Percentiles rank a stretch among this genome's conserved stretches.
Conservation (phyloP, 2,113 vertebrate species). For the Chelonoidis abingdonii region DNA sequence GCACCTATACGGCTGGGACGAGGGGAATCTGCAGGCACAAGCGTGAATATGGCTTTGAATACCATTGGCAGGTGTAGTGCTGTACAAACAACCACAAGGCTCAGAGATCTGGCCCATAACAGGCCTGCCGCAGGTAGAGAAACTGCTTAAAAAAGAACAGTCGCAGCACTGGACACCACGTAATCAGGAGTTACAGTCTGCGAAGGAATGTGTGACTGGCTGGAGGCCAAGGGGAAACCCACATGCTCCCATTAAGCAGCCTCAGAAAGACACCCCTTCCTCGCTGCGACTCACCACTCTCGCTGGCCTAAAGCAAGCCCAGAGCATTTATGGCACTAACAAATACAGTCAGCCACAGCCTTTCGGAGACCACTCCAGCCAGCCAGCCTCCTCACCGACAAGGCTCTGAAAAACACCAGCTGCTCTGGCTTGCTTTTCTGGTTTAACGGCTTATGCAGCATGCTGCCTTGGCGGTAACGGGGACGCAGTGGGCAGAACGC, state of each 20-base stretch:
- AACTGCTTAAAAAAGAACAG: not conserved
- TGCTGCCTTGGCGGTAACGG: accelerated
- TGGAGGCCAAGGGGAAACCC: not conserved
- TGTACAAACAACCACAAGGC: not conserved
- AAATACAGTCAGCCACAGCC: accelerated
- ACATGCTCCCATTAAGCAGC: not conserved
- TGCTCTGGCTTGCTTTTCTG: not conserved
- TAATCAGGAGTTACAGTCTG: not conserved
- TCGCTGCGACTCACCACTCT: not conserved
- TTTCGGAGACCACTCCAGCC: not conserved
- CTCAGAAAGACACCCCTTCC: not conserved
- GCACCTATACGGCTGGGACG: not conserved
- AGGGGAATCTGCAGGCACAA: not conserved
- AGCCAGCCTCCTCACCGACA: accelerated
- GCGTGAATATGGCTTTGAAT: not conserved
- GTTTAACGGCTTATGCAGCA: not conserved
- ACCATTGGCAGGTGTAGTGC: not conserved
- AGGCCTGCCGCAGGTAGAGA: constrained; percentile 15
- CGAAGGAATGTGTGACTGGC: not conserved
- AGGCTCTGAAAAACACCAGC: not conserved
- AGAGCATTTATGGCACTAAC: not conserved
- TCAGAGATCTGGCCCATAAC: not conserved
- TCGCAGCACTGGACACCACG: not conserved
- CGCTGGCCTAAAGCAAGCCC: not conserved
- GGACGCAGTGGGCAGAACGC: accelerated